Base-by-base conservation (phyloP, 2,888 invertebrate species). In the Lumbricus terrestris region DNA sequence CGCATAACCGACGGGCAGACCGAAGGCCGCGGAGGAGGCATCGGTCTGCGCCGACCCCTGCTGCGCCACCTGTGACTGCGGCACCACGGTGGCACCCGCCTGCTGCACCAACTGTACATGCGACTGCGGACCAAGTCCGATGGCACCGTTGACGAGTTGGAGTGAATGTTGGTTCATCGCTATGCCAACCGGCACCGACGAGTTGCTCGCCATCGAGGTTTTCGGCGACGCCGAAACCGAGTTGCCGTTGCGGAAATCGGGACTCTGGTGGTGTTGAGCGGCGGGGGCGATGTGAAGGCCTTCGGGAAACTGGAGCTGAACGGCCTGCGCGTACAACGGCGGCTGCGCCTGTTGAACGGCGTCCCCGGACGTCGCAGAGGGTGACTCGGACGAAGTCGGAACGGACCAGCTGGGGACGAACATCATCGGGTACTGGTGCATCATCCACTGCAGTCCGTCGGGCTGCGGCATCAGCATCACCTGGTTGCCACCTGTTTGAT, bases 351-450 rank as follows among this genome's bases (percentile, higher is more conserved):
- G 85, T 4, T 6, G 85, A 85, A 35, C 85, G 16, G 85, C 85
- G 23, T 85, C 85, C 5, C 37, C 37, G 6, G 85, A 85, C 23
- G 85, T 23, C 34, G 35, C 0, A n/a, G n/a, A n/a, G n/a, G n/a
- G n/a, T n/a, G n/a, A n/a, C 35, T 85, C 37, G 18, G 85, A 15
- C 4, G 85, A 35, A 5, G 34, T 37, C 35, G 35, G 42, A 35
- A 33, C 35, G 29, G 89, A 35, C 88, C 42, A 88, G 38, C 83
- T 88, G n/a, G 90, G 35, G 13, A 83, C 83, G 18, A 89, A 82
- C 89, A 88, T 88, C 90, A 90, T 40, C 54, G 34, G 90, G 69
- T 88, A 90, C 37, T 42, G 90, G 5, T 88, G 82, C 90, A 90
- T 90, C 90, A 90, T 90, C 47, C 88, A 54, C 20, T 89, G 90